Conservation (phyloP, 2,888 invertebrate species). For the Acheta domesticus region DNA sequence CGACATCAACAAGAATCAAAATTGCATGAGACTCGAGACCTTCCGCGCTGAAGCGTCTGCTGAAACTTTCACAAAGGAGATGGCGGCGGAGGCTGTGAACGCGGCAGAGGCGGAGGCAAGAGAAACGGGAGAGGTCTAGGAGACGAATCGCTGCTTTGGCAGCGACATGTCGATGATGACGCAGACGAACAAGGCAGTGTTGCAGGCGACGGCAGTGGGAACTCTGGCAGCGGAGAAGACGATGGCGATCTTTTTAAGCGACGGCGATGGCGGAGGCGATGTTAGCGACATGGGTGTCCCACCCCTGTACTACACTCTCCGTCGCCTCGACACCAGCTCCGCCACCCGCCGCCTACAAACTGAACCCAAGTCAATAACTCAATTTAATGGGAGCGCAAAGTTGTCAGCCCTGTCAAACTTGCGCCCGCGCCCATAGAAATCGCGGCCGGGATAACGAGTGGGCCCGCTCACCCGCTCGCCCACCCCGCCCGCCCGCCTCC, state of each 20-base stretch:
- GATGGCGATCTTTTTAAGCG: too few species aligned
- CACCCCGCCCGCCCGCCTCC: background rate
- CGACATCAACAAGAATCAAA: slow-evolving; percentile 34
- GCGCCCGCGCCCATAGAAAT: background rate
- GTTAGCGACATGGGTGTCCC: too few species aligned
- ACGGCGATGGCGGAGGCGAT: too few species aligned
- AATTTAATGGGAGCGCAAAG: slow-evolving; percentile 30
- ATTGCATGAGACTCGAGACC: slow-evolving; percentile 32
- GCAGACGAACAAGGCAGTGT: too few species aligned
- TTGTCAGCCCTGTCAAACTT: slow-evolving; percentile 9
- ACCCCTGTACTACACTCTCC: background rate
- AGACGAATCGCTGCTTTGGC: too few species aligned
- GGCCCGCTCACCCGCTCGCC: background rate
- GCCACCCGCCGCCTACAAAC: slow-evolving; percentile 22
- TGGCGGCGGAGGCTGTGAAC: background rate
- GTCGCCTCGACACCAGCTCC: background rate
- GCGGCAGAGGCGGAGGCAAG: too few species aligned
- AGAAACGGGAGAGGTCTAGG: too few species aligned
- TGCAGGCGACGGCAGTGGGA: too few species aligned
- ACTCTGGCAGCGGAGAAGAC: too few species aligned
- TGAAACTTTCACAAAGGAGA: slow-evolving; percentile 32
- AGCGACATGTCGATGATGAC: too few species aligned
- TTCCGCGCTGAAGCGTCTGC: background rate
- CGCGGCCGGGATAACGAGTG: background rate
- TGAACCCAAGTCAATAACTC: slow-evolving; percentile 32